Evolutionary conservation across 2,888 invertebrate species (phyloP).

Genomic region (Ceraclea dissimilis): DNA sequence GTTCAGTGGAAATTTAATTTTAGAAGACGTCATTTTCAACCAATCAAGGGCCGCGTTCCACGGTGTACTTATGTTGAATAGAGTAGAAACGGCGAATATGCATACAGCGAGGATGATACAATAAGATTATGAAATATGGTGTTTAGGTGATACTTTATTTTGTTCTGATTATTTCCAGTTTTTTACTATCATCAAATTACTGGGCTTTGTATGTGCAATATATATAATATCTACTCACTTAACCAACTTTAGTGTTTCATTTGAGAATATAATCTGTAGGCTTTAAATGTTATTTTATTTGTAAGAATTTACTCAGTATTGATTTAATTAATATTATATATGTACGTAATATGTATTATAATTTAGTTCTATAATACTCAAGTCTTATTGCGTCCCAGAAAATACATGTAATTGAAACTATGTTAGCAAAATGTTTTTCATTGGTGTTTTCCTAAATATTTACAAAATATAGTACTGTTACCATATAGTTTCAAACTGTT

Average conservation of each 20-base stretch:
- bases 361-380: slow-evolving; percentile 16
- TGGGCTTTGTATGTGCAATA: slow-evolving; percentile 1
- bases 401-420: slow-evolving; percentile 22
- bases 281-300: slow-evolving; percentile 3
- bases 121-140: no score
- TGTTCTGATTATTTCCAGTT: no score
- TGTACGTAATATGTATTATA: neutral
- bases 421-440: slow-evolving; percentile 26
- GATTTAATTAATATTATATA: slow-evolving; percentile 1
- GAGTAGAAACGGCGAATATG: no score
- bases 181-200: neutral
- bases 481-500: slow-evolving; percentile 25
- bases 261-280: neutral
- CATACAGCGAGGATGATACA: no score
- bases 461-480: slow-evolving; percentile 27
- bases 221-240: no score
- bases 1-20: no score
- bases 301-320: neutral
- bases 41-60: no score
- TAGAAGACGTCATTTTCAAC: no score
- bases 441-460: slow-evolving; percentile 27
- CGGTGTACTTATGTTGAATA: no score
- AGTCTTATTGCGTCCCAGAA: slow-evolving; percentile 26
- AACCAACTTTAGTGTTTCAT: neutral
- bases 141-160: no score